Evolutionary conservation across 2,797 vertebrate species (phyloP), one percentile per base, ranked within the genome.

Genomic region (Simalia tracyae): DNA sequence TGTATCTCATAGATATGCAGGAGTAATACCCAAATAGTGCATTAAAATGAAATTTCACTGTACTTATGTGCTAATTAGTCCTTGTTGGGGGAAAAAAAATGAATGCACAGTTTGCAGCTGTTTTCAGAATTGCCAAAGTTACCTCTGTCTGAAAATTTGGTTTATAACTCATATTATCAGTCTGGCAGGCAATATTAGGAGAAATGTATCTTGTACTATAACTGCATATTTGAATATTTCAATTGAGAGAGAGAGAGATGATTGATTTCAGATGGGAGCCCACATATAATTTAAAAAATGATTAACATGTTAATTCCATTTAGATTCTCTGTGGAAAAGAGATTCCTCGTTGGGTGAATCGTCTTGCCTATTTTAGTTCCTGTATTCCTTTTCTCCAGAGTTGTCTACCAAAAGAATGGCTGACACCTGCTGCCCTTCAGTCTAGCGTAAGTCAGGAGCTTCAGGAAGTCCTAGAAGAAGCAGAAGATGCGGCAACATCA

Each of bases 341-440:
- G 97, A 99, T 99, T 96, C 99, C 99, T 68, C 99, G 99, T 94
- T 99, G 99, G 99, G 99, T 99, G 94, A 99, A 99, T 97, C 98
- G 99, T 46, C 98, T 99, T 93, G 99, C 99, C 96, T 99, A 99
- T 98, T 99, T 99, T 98, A 99, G 99, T 97, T 99, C 99, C 93
- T 99, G 99, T 46, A 99, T 99, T 95, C 99, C 99, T 4, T 99
- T 99, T 95, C 98, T 99, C 42, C 99, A 99, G 98, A 99, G 98
- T 97, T 99, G 99, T 96, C 98, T 99, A 97, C 99, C 99, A 1
- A 99, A 99, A 97, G 99, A 99, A 98, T 99, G 99, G 99, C 98
- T 99, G 88, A 99, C 99, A 2, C 99, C 99, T 0, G 99, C 99
- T 1, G 99, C 99, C 91, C 98, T 99, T 96, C 99, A 99, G 97